phyloP scores from a whole-genome alignment of 1,140 invertebrate genomes.

The Parapsyche elsis region DNA sequence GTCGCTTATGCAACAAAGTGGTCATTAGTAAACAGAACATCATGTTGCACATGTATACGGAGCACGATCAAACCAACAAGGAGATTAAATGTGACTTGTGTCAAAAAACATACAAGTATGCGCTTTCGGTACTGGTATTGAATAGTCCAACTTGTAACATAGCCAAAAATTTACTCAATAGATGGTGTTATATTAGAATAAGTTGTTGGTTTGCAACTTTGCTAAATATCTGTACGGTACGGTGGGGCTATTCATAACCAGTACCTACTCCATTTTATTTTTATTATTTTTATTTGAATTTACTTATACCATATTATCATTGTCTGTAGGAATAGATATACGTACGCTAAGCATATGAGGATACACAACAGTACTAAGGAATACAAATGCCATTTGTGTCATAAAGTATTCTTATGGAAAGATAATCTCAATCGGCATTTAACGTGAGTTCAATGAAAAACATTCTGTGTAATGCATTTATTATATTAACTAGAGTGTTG shows the following conservation, averaged over 20 bases:
- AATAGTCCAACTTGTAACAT: too few relatives aligned
- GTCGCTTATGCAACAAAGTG: slow-evolving; percentile 44
- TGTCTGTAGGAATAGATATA: slow-evolving; percentile 51
- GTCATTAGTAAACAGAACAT: slow-evolving; percentile 52
- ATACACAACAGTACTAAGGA: slow-evolving; percentile 52
- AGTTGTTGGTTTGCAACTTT: too few relatives aligned
- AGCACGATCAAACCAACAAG: slow-evolving; percentile 48
- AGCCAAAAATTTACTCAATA: too few relatives aligned
- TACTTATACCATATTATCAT: slow-evolving; percentile 6
- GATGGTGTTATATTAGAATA: too few relatives aligned
- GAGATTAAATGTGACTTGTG: slow-evolving; percentile 46
- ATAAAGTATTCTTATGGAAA: slow-evolving; percentile 54
- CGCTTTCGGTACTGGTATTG: too few relatives aligned
- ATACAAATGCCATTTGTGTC: slow-evolving; percentile 52
- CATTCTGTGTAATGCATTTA: not conserved
- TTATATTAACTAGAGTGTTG: too few relatives aligned
- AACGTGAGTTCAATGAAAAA: slow-evolving; percentile 41
- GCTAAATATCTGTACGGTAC: too few relatives aligned
- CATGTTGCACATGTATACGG: slow-evolving; percentile 53
- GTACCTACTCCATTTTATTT: too few relatives aligned
- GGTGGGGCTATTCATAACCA: too few relatives aligned
- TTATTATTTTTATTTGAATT: slow-evolving; percentile 7
- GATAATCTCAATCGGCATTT: slow-evolving; percentile 52
- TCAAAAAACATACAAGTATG: slow-evolving; percentile 49
- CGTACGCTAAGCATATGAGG: slow-evolving; percentile 51